Percentiles rank a stretch among this genome's conserved stretches.
phyloP scores from a whole-genome alignment of 2,888 invertebrate genomes.

The Tridacna crocea region DNA sequence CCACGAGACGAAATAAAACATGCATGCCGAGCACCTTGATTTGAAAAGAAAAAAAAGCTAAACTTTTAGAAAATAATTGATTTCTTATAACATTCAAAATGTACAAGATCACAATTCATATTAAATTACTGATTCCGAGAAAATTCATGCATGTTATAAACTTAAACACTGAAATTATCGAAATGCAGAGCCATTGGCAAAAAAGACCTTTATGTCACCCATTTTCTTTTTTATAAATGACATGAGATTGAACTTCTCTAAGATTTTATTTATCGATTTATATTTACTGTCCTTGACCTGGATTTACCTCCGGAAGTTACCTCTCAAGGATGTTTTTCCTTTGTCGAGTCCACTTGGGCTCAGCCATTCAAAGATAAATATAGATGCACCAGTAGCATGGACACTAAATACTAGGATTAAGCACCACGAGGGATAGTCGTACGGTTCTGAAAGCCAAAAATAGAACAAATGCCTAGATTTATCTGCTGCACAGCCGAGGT shows the following conservation, averaged over 20 bases:
- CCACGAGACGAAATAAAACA: background rate
- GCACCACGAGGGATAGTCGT: slow-evolving; percentile 98
- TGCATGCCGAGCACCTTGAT: background rate
- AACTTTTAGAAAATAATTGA: too few relatives aligned
- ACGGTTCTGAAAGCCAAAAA: slow-evolving; percentile 90
- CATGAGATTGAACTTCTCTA: too few relatives aligned
- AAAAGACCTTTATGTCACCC: too few relatives aligned
- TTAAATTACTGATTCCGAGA: too few relatives aligned
- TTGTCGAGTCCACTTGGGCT: slow-evolving; percentile 83
- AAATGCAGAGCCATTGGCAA: too few relatives aligned
- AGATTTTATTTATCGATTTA: slow-evolving; percentile 2
- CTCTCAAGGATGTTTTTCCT: slow-evolving; percentile 75
- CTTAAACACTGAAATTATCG: too few relatives aligned
- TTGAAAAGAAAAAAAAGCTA: background rate
- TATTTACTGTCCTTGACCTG: slow-evolving; percentile 25
- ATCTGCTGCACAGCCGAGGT: background rate
- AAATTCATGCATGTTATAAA: too few relatives aligned
- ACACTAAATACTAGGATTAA: slow-evolving; percentile 84
- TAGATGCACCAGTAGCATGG: slow-evolving; percentile 83
- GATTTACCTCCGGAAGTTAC: slow-evolving; percentile 73
- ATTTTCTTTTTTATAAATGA: too few relatives aligned
- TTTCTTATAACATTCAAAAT: too few relatives aligned
- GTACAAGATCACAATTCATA: too few relatives aligned
- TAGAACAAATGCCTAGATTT: slow-evolving; percentile 21
- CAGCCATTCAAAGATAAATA: slow-evolving; percentile 84